These are phyloP conservation scores for Pseudoips prasinana DNA, from an alignment of 2,888 invertebrate species.

Conservation along the genomic window DNA sequence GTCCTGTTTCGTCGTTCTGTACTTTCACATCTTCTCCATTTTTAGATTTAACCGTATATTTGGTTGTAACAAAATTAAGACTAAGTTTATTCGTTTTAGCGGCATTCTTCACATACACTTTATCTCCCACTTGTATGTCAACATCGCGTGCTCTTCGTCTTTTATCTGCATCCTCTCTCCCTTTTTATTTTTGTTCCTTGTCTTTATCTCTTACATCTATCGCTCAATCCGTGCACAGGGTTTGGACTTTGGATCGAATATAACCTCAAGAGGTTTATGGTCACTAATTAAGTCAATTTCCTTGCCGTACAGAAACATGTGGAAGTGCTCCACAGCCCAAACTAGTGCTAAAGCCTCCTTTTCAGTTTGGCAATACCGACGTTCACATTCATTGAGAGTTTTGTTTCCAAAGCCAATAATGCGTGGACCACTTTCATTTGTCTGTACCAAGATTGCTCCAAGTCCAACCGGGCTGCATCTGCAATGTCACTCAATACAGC, in stretches of 20 bases:
- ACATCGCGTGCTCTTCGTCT: conserved; percentile 11
- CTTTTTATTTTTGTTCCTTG: conserved; percentile 21
- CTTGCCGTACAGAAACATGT: conserved; percentile 10
- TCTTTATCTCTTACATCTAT: conserved; percentile 29
- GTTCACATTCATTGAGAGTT: conserved; percentile 25
- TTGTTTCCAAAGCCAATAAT: conserved; percentile 33
- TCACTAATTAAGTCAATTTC: conserved; percentile 18
- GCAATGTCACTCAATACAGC: conserved; percentile 13
- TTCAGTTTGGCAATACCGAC: conserved; percentile 33
- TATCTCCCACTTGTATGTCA: conserved; percentile 14
- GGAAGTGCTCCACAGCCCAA: too few species aligned
- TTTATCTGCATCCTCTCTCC: conserved; percentile 17
- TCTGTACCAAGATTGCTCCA: conserved; percentile 19
- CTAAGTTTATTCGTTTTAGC: conserved; percentile 14
- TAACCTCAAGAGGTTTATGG: too few species aligned
- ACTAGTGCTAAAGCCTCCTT: too few species aligned
- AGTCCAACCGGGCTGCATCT: conserved; percentile 28
- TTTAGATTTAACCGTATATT: conserved; percentile 1
- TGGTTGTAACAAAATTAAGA: conserved; percentile 5
- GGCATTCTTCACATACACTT: conserved; percentile 20
- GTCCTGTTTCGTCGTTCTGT: conserved; percentile 8
- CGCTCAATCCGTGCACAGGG: conserved; percentile 29
- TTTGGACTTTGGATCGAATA: conserved; percentile 22
- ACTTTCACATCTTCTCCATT: conserved; percentile 3
- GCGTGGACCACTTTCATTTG: conserved; percentile 15